Evolutionary conservation across 2,888 invertebrate genomes (phyloP).

Genomic region (Cataglyphis rosenhaueri): DNA sequence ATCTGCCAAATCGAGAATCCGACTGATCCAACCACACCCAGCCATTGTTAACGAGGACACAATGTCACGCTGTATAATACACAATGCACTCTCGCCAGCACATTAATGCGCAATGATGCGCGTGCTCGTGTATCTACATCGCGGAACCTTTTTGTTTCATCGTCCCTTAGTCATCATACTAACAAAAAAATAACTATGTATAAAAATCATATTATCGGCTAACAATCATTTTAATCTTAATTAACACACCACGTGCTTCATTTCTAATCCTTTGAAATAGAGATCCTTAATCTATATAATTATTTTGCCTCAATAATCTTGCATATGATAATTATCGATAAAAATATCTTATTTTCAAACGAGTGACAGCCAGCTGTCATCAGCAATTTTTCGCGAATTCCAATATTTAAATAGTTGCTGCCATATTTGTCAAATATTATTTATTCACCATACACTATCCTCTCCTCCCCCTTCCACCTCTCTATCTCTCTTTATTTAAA

Average conservation of each 20-base stretch:
- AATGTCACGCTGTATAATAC: conserved; percentile 75
- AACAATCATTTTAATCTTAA: neutral
- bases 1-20: conserved; percentile 65
- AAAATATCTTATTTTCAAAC: neutral
- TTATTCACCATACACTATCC: neutral
- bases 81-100: conserved; percentile 73
- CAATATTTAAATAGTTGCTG: neutral
- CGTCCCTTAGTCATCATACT: neutral
- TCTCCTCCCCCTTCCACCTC: neutral
- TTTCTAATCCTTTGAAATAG: neutral
- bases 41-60: conserved; percentile 76
- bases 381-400: neutral
- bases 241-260: neutral
- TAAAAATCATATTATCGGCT: conserved; percentile 13
- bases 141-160: conserved; percentile 13
- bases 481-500: neutral
- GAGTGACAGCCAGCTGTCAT: neutral
- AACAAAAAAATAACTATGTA: neutral
- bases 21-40: conserved; percentile 68
- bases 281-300: conserved; percentile 7
- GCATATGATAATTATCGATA: neutral
- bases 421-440: neutral
- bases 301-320: neutral
- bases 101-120: conserved; percentile 72
- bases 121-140: conserved; percentile 36